Evolutionary conservation across 2,888 invertebrate species (phyloP).

Genomic region (Brachyptera risi): DNA sequence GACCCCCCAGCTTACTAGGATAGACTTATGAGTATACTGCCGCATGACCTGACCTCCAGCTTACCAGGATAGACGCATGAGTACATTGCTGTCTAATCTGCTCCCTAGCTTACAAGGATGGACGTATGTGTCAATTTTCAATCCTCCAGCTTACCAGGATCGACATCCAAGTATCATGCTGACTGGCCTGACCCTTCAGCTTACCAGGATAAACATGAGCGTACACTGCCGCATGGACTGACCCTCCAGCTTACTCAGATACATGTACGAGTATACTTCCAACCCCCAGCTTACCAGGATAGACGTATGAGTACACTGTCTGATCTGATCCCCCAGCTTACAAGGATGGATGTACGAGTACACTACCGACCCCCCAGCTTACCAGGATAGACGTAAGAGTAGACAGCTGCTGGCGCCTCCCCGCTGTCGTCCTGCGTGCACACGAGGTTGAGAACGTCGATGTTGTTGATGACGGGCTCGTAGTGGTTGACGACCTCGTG

Average conservation of each 20-base stretch:
- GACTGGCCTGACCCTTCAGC: too few relatives aligned
- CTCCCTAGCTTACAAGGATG: conserved; percentile 43
- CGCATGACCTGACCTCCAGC: too few relatives aligned
- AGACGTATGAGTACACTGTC: conserved; percentile 74
- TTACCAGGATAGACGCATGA: conserved; percentile 79
- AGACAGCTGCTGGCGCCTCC: conserved; percentile 49
- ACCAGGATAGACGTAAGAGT: conserved; percentile 83
- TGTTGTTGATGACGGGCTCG: conserved; percentile 54
- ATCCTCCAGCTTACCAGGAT: conserved; percentile 40
- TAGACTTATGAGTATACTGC: conserved; percentile 54
- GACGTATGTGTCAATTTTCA: conserved; percentile 69
- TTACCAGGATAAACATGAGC: conserved; percentile 79
- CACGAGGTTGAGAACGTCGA: conserved; percentile 67
- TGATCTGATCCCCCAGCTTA: conserved; percentile 36
- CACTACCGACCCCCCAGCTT: conserved; percentile 28
- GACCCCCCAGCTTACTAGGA: conserved; percentile 41
- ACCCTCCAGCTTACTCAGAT: conserved; percentile 40
- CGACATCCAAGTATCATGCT: conserved; percentile 59
- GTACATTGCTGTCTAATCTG: conserved; percentile 53
- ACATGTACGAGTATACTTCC: conserved; percentile 55
- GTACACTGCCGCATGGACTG: conserved; percentile 64
- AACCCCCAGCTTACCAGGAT: conserved; percentile 63
- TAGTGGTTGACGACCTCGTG: conserved; percentile 66
- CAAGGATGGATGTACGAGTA: conserved; percentile 54
- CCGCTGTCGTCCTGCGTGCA: conserved; percentile 47